Conservation (phyloP, 1,140 invertebrate genomes). For the Drosophila mojavensis region DNA sequence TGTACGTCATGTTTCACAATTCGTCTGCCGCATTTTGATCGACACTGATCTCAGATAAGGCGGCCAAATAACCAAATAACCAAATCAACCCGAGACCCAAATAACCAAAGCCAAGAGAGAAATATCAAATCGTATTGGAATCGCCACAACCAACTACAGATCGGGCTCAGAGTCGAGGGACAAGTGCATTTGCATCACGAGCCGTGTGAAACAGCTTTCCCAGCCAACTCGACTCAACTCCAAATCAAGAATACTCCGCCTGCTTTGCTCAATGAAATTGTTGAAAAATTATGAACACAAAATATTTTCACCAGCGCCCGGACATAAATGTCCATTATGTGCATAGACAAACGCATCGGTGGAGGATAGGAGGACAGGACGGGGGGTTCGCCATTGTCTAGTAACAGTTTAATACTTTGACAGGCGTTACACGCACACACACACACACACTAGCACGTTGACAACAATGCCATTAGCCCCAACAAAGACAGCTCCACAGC, state of each 20-base stretch:
- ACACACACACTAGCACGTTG: conserved; percentile 42
- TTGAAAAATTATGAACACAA: conserved; percentile 77
- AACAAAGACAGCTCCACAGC: conserved; percentile 56
- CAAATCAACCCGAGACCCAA: conserved; percentile 28
- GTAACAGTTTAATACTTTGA: conserved; percentile 70
- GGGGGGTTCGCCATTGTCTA: conserved; percentile 58
- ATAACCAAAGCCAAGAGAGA: conserved; percentile 33
- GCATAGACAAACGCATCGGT: conserved; percentile 53
- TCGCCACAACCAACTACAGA: conserved; percentile 8
- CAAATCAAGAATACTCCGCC: conserved; percentile 24
- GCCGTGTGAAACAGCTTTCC: conserved; percentile 74
- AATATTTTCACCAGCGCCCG: conserved; percentile 58
- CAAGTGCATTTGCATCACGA: conserved; percentile 76
- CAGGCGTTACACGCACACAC: conserved; percentile 59
- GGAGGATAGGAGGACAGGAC: background rate
- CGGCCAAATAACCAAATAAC: conserved; percentile 59
- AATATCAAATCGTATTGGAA: conserved; percentile 20
- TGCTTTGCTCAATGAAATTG: conserved; percentile 62
- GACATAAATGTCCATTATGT: conserved; percentile 66
- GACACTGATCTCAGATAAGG: conserved; percentile 79
- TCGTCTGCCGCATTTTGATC: conserved; percentile 73
- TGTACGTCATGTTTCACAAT: conserved; percentile 72
- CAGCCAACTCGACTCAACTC: background rate
- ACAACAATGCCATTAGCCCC: conserved; percentile 76
- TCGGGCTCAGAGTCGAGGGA: conserved; percentile 40